phyloP scores from a whole-genome alignment of 2,888 invertebrate species.

The Habrosyne pyritoides region DNA sequence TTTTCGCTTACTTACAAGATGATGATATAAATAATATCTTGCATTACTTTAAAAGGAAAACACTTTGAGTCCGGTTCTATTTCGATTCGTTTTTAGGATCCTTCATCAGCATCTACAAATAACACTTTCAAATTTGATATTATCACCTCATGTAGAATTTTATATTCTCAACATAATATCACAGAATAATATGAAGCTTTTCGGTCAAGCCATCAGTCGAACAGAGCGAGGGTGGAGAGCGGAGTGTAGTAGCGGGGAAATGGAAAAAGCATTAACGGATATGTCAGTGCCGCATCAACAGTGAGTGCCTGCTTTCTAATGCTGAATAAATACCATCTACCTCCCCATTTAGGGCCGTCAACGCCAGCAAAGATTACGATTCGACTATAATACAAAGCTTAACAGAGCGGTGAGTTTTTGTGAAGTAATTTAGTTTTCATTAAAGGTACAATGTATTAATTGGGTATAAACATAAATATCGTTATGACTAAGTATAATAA shows the following conservation, averaged over 20 bases:
- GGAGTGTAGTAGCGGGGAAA: conserved; percentile 68
- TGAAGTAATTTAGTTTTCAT: conserved; percentile 1
- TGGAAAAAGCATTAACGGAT: conserved; percentile 84
- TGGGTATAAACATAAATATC: too few species aligned
- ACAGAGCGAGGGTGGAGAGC: conserved; percentile 42
- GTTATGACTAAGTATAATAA: too few species aligned
- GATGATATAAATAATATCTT: too few species aligned
- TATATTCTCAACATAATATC: conserved; percentile 31
- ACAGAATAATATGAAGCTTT: conserved; percentile 52
- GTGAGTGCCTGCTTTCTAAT: conserved; percentile 80
- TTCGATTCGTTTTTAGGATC: too few species aligned
- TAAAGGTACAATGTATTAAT: not conserved
- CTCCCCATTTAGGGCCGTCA: conserved; percentile 56
- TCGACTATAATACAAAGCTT: conserved; percentile 23
- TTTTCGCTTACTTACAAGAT: too few species aligned
- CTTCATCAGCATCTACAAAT: not conserved
- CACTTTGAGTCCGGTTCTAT: too few species aligned
- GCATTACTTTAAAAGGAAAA: too few species aligned
- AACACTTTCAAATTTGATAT: not conserved
- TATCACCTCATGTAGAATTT: not conserved
- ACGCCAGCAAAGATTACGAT: conserved; percentile 43
- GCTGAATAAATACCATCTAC: conserved; percentile 79
- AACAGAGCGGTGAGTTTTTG: not conserved
- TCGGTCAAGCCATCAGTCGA: conserved; percentile 66
- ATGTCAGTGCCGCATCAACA: conserved; percentile 80